These are phyloP conservation scores for Dynastes maya DNA, from an alignment of 2,888 invertebrate species.

Conservation along the genomic window DNA sequence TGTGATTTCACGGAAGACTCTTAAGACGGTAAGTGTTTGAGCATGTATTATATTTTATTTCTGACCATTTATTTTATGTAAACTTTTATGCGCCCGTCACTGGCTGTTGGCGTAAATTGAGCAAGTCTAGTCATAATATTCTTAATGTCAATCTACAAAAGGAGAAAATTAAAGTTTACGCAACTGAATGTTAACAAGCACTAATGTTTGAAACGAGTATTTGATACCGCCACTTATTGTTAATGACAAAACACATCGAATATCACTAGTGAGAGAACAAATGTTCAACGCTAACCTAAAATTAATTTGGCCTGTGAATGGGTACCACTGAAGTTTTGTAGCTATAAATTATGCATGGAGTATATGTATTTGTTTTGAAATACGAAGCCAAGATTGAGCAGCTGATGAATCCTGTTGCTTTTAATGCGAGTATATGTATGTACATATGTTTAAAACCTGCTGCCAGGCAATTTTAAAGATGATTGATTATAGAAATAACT, in stretches of 20 bases:
- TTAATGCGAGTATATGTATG: too few relatives aligned
- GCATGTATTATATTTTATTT: too few relatives aligned
- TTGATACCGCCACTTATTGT: background rate
- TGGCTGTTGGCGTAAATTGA: too few relatives aligned
- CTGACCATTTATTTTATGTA: too few relatives aligned
- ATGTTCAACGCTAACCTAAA: constrained; percentile 4
- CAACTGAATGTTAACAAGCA: background rate
- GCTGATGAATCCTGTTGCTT: constrained; percentile 14
- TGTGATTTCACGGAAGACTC: too few relatives aligned
- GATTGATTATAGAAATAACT: too few relatives aligned
- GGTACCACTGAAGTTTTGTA: background rate
- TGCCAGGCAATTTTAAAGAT: too few relatives aligned
- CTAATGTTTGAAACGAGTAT: constrained; percentile 2
- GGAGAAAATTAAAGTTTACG: constrained; percentile 26
- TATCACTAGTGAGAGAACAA: background rate
- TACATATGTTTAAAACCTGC: too few relatives aligned
- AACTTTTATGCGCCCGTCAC: background rate
- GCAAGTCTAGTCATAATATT: background rate
- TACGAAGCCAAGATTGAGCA: background rate
- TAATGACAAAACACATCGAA: background rate
- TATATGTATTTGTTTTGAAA: background rate
- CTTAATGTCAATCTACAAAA: constrained; percentile 4
- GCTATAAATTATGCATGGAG: background rate
- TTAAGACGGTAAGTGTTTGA: too few relatives aligned
- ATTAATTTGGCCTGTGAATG: constrained; percentile 2